phyloP scores from a whole-genome alignment of 1,140 invertebrate genomes.

The Drosophila takahashii region DNA sequence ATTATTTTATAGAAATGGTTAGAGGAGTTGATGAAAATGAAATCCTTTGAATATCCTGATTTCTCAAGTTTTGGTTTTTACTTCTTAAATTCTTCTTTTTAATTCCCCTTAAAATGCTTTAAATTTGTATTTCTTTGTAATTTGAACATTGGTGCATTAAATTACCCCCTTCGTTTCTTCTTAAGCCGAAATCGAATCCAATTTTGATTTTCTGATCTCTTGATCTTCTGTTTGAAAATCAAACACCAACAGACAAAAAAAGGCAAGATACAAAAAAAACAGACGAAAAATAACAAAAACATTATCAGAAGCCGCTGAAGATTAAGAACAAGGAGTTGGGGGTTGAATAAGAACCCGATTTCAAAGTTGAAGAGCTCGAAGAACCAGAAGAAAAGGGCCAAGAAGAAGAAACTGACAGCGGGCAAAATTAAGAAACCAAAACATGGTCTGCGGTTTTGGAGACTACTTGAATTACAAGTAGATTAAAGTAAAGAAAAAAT shows the following conservation, averaged over 20 bases:
- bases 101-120: not conserved
- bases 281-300: conserved; percentile 1
- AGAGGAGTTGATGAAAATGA: not conserved
- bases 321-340: conserved; percentile 12
- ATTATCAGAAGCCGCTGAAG: conserved; percentile 7
- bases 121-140: not conserved
- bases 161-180: not conserved
- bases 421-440: conserved; percentile 12
- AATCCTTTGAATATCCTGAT: not conserved
- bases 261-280: not conserved
- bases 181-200: not conserved
- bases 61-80: too few relatives aligned
- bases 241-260: conserved; percentile 3
- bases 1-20: not conserved
- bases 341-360: conserved; percentile 1
- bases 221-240: conserved; percentile 15
- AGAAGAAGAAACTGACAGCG: not conserved
- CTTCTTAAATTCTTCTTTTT: not conserved
- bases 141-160: conserved; percentile 9
- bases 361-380: not conserved
- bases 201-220: conserved; percentile 10
- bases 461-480: conserved; percentile 8
- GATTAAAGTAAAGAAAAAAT: not conserved
- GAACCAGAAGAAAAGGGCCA: not conserved
- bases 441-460: not conserved